Percentiles rank a stretch among this genome's conserved stretches.
phyloP scores from a whole-genome alignment of 2,113 vertebrate genomes.

The Odontesthes bonariensis region DNA sequence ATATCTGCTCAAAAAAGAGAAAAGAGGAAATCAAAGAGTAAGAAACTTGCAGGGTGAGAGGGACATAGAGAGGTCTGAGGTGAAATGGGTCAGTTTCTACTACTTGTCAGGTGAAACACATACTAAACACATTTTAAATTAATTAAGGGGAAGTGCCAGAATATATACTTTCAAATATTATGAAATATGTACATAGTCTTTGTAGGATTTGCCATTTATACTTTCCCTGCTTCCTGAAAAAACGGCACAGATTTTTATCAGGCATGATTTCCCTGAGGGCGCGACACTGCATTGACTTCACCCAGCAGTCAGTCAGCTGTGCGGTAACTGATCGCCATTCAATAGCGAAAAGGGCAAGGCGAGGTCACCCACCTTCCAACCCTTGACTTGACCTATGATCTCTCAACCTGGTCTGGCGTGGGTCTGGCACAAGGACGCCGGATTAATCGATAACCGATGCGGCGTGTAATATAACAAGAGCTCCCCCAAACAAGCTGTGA shows the following conservation, averaged over 20 bases:
- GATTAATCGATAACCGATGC: slow-evolving; percentile 60
- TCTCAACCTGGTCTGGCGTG: slow-evolving; percentile 41
- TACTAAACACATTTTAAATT: neutral
- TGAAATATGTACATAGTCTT: neutral
- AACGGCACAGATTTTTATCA: slow-evolving; percentile 49
- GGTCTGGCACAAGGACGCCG: slow-evolving; percentile 63
- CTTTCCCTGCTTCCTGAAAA: slow-evolving; percentile 10
- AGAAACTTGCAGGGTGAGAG: neutral
- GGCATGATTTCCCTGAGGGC: slow-evolving; percentile 60
- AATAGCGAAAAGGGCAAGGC: slow-evolving; percentile 52
- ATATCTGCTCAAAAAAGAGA: neutral
- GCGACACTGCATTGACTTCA: slow-evolving; percentile 55
- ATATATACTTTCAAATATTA: neutral
- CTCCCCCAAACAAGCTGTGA: slow-evolving; percentile 47
- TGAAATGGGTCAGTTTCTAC: neutral
- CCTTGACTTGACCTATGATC: slow-evolving; percentile 56
- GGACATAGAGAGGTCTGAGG: too few relatives aligned
- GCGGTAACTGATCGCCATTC: slow-evolving; percentile 61
- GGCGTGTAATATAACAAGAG: slow-evolving; percentile 46
- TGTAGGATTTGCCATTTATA: neutral
- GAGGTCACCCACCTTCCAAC: slow-evolving; percentile 47
- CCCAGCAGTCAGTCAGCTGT: slow-evolving; percentile 51
- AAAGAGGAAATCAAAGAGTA: neutral
- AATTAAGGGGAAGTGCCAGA: neutral
- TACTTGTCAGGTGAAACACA: too few relatives aligned